A percentile compares a stretch with the other conserved stretches of the same genome.
phyloP scores from a whole-genome alignment of 2,888 invertebrate species.

The Luperina nickerlii region DNA sequence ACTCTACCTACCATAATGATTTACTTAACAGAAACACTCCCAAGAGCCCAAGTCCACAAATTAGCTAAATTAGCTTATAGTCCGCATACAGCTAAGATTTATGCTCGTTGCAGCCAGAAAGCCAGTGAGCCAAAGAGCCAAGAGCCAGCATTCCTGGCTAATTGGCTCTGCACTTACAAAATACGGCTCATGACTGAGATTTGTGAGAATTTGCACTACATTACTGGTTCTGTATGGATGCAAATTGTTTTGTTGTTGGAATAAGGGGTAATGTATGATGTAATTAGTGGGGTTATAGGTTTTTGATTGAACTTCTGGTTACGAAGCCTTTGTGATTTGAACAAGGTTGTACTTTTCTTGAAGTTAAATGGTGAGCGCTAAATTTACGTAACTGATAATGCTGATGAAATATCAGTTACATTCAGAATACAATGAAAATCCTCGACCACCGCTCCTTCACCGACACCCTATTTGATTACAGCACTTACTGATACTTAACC shows the following conservation, averaged over 20 bases:
- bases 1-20: slow-evolving; percentile 21
- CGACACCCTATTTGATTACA: neutral
- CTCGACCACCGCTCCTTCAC: neutral
- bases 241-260: slow-evolving; percentile 20
- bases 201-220: slow-evolving; percentile 44
- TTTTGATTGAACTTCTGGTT: slow-evolving; percentile 1
- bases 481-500: slow-evolving; percentile 2
- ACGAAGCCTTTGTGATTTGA: neutral
- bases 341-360: neutral
- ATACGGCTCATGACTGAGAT: slow-evolving; percentile 45
- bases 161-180: slow-evolving; percentile 51
- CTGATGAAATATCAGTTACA: neutral
- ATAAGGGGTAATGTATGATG: slow-evolving; percentile 13
- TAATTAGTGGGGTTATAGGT: neutral
- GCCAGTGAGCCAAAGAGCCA: slow-evolving; percentile 51
- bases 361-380: neutral
- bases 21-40: slow-evolving; percentile 29
- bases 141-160: slow-evolving; percentile 56
- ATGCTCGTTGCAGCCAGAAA: slow-evolving; percentile 39
- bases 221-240: slow-evolving; percentile 40
- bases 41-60: slow-evolving; percentile 43
- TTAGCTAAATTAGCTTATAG: slow-evolving; percentile 55
- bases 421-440: neutral
- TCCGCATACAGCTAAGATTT: slow-evolving; percentile 54
- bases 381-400: neutral